Conservation (phyloP, 2,888 invertebrate species). For the Acrocyrtus sp. region DNA sequence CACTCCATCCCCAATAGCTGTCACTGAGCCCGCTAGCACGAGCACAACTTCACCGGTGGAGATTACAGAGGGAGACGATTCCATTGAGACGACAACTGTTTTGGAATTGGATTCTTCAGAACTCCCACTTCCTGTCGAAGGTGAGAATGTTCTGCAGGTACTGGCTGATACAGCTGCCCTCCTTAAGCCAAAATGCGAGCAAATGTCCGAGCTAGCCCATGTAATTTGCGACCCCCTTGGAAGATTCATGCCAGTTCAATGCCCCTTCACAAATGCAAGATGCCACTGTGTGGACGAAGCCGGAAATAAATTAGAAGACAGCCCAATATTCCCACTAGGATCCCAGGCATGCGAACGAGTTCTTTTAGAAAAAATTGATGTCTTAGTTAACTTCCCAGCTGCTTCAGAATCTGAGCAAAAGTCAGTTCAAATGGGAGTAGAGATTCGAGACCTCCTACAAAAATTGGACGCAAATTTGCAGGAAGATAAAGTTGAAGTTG, state of each 20-base stretch:
- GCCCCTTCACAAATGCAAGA: constrained; percentile 16
- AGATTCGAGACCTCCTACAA: constrained; percentile 57
- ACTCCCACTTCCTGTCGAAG: constrained; percentile 10
- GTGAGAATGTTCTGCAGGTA: constrained; percentile 8
- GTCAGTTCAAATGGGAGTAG: constrained; percentile 59
- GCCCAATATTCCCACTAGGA: constrained; percentile 70
- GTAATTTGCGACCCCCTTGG: constrained; percentile 31
- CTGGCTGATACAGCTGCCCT: constrained; percentile 10
- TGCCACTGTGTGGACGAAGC: constrained; percentile 92
- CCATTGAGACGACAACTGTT: neutral
- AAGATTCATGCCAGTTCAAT: constrained; percentile 29
- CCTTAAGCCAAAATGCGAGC: constrained; percentile 27
- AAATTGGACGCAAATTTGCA: constrained; percentile 50
- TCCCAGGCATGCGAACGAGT: constrained; percentile 73
- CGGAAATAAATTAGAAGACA: constrained; percentile 72
- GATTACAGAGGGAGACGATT: neutral
- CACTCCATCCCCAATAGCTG: neutral
- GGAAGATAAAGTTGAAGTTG: constrained; percentile 67
- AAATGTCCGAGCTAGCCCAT: constrained; percentile 16
- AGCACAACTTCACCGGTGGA: neutral
- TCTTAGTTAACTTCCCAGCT: constrained; percentile 75
- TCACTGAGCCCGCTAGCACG: too few relatives aligned
- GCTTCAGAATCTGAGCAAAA: constrained; percentile 17
- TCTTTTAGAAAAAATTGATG: constrained; percentile 79
- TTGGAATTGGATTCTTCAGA: neutral